Evolutionary conservation across 2,113 vertebrate species (phyloP), one percentile per base, ranked within the genome.

Genomic region (Cromileptes altivelis): DNA sequence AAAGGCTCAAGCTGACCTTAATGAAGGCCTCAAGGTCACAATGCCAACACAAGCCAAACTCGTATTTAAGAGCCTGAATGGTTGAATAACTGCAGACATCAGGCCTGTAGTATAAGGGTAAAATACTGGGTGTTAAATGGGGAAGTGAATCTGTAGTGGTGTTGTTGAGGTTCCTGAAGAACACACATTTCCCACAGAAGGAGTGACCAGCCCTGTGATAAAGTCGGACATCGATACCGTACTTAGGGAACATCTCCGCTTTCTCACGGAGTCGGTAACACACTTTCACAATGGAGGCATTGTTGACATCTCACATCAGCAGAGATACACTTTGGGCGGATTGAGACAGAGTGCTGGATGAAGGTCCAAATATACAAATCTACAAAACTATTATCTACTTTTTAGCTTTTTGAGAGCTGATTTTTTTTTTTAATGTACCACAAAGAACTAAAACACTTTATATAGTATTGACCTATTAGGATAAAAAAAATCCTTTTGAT

Each of bases 211-310:
- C 67, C 85, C 77, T 33, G 37, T 23, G 70, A 89, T 82, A 64
- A 78, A 42, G 58, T 14, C 0, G 55, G 88, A 88, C 89, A 91
- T 30, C 2, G 89, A 93, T 89, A 92, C 85, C 14, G 57, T 61
- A 11, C 81, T 88, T 42, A 71, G 82, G 69, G 82, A 74, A 64
- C 75, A 70, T 72, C 77, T 71, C 64, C 15, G 42, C 76, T 84
- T 94, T 94, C 94, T 93, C 94, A 94, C 93, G 90, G 93, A 82
- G 75, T 91, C 12, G 40, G 57, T 91, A 42, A 87, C 93, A 71
- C 70, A 63, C 45, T 30, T 21, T 72, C 81, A 94, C 90, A 94
- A 93, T 83, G 64, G 80, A 84, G 50, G 21, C 85, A 67, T 94
- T 94, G 92, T 93, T 57, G 27, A n/a, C 53, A 5, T 23, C 53